These are phyloP conservation scores for Cataglyphis cursor DNA, from an alignment of 2,888 invertebrate genomes.

Conservation along the genomic window DNA sequence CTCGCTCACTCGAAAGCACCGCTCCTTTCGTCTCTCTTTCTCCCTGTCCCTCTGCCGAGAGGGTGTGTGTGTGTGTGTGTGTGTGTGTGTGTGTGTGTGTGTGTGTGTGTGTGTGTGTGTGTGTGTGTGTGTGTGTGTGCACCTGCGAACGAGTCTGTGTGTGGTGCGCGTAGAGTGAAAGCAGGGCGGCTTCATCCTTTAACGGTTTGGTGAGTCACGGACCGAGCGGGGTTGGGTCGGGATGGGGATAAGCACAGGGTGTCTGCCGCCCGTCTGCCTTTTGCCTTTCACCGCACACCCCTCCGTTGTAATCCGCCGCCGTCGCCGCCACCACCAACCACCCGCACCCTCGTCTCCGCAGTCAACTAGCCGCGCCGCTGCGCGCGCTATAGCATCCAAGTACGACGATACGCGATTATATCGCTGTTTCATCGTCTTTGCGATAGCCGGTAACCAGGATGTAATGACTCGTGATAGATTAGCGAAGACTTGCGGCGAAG, in stretches of 20 bases:
- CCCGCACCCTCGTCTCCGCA: slow-evolving; percentile 54
- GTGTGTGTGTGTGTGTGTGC: slow-evolving; percentile 34
- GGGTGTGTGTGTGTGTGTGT: too few species aligned
- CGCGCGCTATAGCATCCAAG: slow-evolving; percentile 35
- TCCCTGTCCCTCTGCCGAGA: background rate
- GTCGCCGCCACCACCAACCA: slow-evolving; percentile 48
- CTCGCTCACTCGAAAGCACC: slow-evolving; percentile 56
- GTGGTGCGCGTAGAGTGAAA: slow-evolving; percentile 74
- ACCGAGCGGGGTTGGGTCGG: slow-evolving; percentile 72
- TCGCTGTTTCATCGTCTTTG: slow-evolving; percentile 22
- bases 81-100: slow-evolving; percentile 38
- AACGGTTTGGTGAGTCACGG: slow-evolving; percentile 86
- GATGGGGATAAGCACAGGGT: slow-evolving; percentile 83
- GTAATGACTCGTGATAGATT: slow-evolving; percentile 52
- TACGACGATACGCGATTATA: slow-evolving; percentile 29
- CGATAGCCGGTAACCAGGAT: background rate
- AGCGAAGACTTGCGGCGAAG: slow-evolving; percentile 16
- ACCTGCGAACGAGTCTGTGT: slow-evolving; percentile 42
- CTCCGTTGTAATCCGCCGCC: slow-evolving; percentile 68
- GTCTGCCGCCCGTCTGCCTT: slow-evolving; percentile 86
- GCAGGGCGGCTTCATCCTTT: slow-evolving; percentile 85
- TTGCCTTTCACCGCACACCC: slow-evolving; percentile 79
- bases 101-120: slow-evolving; percentile 38
- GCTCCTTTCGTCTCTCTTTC: slow-evolving; percentile 21
- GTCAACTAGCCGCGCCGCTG: slow-evolving; percentile 24